Base-by-base conservation (phyloP, 2,888 invertebrate genomes). In the Podabrus alpinus region DNA sequence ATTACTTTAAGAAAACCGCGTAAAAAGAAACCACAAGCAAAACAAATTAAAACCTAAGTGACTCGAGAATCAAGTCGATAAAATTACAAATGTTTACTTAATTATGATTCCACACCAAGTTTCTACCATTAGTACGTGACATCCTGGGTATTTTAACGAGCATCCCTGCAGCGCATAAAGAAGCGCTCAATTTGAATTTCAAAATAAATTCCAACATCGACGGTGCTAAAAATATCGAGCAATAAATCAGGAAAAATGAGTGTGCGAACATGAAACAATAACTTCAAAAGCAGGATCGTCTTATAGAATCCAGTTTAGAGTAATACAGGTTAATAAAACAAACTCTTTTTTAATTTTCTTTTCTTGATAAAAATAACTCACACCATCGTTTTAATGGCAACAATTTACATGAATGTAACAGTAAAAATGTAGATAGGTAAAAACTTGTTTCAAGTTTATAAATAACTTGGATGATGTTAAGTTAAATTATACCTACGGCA, bases 361-460 rank as follows among this genome's bases (percentile, higher is more conserved):
- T 21, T 19, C 62, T 62, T 13, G 62, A 19, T 64, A 64, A 64
- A 64, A 64, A 64, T 64, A 64, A 64, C 62, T 64, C 62, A 64
- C 19, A 64, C 19, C 62, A 19, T 64, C 19, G 15, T 64, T 64
- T 64, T 64, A 64, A 64, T 64, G 62, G n/a, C 19, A 64, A 64
- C 62, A 64, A 64, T 64, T 64, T 64, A 64, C 62, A 64, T 64
- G 62, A 64, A 21, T 64, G 21, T 17, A 64, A 64, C 62, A 64
- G 62, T 64, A 64, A 64, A 64, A 64, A 64, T 64, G 62, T n/a
- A 64, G 21, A 64, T 19, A 64, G 19, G 62, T 64, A 64, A n/a
- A 64, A 64, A 19, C 62, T 64, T 16, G 62, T 62, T 62, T 62
- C 15, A 15, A 13, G 15, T 62, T 19, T 62, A 62, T 19, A 64